These are phyloP conservation scores for Calameuta filiformis DNA, from an alignment of 2,888 invertebrate genomes.

Conservation along the genomic window DNA sequence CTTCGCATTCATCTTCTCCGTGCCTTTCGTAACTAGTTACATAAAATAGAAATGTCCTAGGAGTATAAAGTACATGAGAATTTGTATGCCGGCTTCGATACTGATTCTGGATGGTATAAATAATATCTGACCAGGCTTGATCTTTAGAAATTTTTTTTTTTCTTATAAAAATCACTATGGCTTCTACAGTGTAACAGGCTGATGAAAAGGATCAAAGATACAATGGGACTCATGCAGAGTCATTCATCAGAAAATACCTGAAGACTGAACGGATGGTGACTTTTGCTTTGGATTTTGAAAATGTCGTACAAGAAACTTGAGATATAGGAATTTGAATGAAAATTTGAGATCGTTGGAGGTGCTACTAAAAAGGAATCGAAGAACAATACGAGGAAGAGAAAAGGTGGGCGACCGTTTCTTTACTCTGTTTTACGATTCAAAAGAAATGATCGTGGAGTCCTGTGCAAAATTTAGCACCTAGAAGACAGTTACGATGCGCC, in stretches of 20 bases:
- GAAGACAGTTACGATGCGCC: constrained; percentile 63
- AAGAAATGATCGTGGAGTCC: background rate
- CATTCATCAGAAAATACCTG: background rate
- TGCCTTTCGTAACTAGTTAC: background rate
- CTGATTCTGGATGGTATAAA: background rate
- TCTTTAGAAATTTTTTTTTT: background rate
- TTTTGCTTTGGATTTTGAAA: background rate
- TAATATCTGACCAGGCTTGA: background rate
- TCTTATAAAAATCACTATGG: background rate
- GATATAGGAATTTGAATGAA: background rate
- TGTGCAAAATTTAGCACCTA: constrained; percentile 60
- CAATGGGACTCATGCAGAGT: background rate
- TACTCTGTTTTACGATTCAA: background rate
- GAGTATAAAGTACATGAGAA: background rate
- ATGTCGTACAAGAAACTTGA: background rate
- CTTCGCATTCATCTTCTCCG: background rate
- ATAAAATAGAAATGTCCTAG: background rate
- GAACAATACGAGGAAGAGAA: background rate
- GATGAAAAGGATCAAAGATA: background rate
- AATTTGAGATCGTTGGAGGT: background rate
- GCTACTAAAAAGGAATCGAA: background rate
- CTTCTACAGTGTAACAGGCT: background rate
- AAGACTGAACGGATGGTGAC: background rate
- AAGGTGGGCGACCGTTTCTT: background rate
- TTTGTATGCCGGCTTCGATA: background rate